Evolutionary conservation across 2,113 vertebrate species (phyloP).

Genomic region (Piliocolobus tephrosceles): DNA sequence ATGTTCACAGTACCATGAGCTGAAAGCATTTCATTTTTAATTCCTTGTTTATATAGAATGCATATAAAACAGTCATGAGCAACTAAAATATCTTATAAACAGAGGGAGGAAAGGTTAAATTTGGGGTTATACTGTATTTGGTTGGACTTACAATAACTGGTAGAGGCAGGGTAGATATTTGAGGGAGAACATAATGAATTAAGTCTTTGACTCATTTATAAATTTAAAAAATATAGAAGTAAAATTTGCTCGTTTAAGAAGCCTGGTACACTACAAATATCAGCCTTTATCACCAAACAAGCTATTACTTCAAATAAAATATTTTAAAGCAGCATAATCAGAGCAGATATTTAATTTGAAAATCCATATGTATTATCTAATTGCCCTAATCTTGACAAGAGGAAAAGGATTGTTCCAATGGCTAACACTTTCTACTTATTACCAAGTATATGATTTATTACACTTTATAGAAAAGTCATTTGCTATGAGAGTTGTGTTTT

Average conservation of each 20-base stretch:
- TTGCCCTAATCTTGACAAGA: slow-evolving; percentile 45
- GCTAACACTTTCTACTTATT: slow-evolving; percentile 37
- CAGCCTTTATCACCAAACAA: neutral
- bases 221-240: slow-evolving; percentile 3
- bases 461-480: slow-evolving; percentile 25
- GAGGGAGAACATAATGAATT: neutral
- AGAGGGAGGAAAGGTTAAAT: neutral
- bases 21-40: slow-evolving; percentile 35
- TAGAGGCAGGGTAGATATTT: neutral
- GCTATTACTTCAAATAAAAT: slow-evolving; percentile 58
- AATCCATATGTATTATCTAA: neutral
- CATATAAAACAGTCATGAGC: slow-evolving; percentile 29
- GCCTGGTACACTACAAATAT: neutral
- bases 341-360: slow-evolving; percentile 48
- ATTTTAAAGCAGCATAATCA: slow-evolving; percentile 41
- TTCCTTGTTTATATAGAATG: slow-evolving; percentile 46
- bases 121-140: neutral
- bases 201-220: neutral
- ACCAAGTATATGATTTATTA: slow-evolving; percentile 66
- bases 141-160: neutral
- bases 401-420: neutral
- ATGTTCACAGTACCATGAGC: neutral
- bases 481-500: slow-evolving; percentile 37
- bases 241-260: neutral
- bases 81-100: neutral